A percentile compares a stretch with the other conserved stretches of the same genome.
Evolutionary conservation across 2,797 vertebrate genomes (phyloP).

Genomic region (Rhinichthys osculus): DNA sequence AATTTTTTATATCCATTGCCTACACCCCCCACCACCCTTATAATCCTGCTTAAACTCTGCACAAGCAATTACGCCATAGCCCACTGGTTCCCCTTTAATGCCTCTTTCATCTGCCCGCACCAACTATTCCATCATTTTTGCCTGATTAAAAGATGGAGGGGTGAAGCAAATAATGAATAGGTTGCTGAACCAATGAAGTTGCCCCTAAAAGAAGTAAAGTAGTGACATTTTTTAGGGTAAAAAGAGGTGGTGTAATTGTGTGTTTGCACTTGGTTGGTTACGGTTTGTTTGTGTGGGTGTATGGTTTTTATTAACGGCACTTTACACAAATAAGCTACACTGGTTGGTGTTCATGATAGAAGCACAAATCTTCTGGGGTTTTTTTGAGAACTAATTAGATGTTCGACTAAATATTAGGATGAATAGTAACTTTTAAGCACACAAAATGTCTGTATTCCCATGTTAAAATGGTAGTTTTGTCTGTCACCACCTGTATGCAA

Average conservation of each 20-base stretch:
- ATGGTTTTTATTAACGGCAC: background rate
- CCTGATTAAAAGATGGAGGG: constrained; percentile 67
- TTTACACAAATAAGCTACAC: constrained; percentile 13
- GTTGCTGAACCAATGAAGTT: constrained; percentile 58
- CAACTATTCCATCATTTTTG: constrained; percentile 54
- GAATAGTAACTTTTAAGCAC: background rate
- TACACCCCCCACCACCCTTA: constrained; percentile 51
- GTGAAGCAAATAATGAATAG: constrained; percentile 64
- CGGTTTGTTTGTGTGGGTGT: background rate
- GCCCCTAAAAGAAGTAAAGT: constrained; percentile 37
- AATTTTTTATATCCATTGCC: constrained; percentile 62
- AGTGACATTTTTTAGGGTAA: constrained; percentile 38
- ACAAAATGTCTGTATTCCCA: background rate
- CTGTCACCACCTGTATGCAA: background rate
- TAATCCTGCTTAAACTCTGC: constrained; percentile 66
- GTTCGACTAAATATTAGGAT: background rate
- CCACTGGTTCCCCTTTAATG: constrained; percentile 58
- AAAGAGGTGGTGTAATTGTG: constrained; percentile 2
- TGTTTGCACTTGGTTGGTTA: constrained; percentile 6
- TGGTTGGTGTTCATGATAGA: background rate
- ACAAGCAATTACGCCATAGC: constrained; percentile 58
- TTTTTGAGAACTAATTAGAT: background rate
- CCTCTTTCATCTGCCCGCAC: constrained; percentile 56
- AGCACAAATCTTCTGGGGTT: background rate
- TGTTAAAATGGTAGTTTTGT: background rate